Percentiles rank a stretch among this genome's conserved stretches.
phyloP scores from a whole-genome alignment of 2,113 vertebrate species.

The Anoplopoma fimbria region DNA sequence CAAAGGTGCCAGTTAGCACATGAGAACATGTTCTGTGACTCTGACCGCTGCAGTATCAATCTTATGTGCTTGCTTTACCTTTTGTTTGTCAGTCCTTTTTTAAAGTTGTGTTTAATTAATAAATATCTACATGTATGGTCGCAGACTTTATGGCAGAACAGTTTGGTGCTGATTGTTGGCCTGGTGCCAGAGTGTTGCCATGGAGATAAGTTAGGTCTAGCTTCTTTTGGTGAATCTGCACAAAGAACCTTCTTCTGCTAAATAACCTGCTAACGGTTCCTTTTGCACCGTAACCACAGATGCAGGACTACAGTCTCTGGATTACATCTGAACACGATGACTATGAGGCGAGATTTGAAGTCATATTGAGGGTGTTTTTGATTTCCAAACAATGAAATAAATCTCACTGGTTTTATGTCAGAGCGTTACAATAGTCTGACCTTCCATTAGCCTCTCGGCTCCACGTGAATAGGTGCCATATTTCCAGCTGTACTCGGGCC shows the following conservation, averaged over 20 bases:
- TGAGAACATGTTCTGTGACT: too few relatives aligned
- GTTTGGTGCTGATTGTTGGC: too few relatives aligned
- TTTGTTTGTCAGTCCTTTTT: too few relatives aligned
- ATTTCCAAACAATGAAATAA: not conserved
- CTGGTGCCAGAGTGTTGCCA: not conserved
- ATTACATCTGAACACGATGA: not conserved
- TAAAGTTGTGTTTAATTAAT: too few relatives aligned
- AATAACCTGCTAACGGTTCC: not conserved
- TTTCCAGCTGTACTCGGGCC: constrained; percentile 5
- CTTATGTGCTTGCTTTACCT: not conserved
- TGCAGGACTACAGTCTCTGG: not conserved
- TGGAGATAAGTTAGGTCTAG: not conserved
- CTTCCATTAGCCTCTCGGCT: not conserved
- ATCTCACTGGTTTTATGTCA: not conserved
- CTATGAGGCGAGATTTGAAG: not conserved
- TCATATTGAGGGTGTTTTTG: not conserved
- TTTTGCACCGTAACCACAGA: not conserved
- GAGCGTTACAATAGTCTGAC: not conserved
- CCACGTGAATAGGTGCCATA: constrained; percentile 10
- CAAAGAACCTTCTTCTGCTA: not conserved
- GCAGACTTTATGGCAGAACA: too few relatives aligned
- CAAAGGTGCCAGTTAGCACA: not conserved
- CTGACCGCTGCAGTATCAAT: not conserved
- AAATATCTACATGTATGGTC: not conserved
- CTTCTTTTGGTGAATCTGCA: not conserved